These are phyloP conservation scores for Pavo muticus DNA, from an alignment of 2,113 vertebrate species.

Conservation along the genomic window DNA sequence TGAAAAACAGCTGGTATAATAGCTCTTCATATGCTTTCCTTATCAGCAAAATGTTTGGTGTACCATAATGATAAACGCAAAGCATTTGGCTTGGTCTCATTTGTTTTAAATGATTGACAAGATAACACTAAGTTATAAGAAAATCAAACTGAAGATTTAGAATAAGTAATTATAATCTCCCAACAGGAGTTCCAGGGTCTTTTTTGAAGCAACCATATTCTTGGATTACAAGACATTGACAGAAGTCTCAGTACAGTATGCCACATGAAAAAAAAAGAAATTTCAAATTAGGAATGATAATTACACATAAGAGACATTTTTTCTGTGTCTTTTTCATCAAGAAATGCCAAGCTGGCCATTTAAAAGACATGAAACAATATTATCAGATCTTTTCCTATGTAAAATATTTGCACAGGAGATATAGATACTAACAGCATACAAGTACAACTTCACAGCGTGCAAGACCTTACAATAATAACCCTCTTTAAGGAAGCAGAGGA, in stretches of 20 bases:
- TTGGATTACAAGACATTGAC: constrained; percentile 6
- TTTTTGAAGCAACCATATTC: constrained; percentile 21
- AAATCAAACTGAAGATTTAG: constrained; percentile 21
- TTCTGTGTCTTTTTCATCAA: not conserved
- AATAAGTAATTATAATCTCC: constrained; percentile 11
- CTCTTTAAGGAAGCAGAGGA: not conserved
- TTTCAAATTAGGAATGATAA: constrained; percentile 18
- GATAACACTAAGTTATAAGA: not conserved
- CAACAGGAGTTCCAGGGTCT: constrained; percentile 3
- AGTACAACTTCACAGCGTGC: not conserved
- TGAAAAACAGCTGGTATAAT: not conserved
- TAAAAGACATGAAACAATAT: not conserved
- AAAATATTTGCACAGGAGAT: not conserved
- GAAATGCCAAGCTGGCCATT: not conserved
- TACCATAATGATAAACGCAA: not conserved
- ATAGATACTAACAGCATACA: not conserved
- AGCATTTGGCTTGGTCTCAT: not conserved
- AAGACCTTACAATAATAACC: not conserved
- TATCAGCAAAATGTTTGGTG: constrained; percentile 9
- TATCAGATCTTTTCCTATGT: not conserved
- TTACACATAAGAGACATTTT: constrained; percentile 1
- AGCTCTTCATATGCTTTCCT: not conserved
- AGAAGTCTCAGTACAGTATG: not conserved
- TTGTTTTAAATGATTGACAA: constrained; percentile 3
- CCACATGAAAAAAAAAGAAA: constrained; percentile 4